Conservation (phyloP, 2,113 vertebrate genomes). For the Phodopus roborovskii region DNA sequence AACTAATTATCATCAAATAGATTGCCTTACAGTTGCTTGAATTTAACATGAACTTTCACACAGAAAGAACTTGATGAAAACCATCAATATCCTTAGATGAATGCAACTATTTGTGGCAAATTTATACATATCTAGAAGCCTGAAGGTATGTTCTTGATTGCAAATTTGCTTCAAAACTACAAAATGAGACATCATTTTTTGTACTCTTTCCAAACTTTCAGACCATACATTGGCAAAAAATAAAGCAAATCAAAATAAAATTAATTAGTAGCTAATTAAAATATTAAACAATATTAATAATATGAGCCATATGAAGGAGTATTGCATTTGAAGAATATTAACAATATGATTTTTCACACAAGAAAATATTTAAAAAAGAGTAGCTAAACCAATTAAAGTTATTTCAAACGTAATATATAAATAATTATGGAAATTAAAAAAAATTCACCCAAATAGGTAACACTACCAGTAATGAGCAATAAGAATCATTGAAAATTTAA, state of each 20-base stretch:
- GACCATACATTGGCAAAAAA: neutral
- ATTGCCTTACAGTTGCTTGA: neutral
- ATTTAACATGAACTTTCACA: neutral
- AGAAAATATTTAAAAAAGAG: neutral
- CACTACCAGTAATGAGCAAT: neutral
- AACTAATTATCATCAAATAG: neutral
- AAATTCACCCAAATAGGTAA: neutral
- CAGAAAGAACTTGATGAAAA: too few relatives aligned
- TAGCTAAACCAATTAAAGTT: neutral
- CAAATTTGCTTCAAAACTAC: neutral
- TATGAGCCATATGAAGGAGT: neutral
- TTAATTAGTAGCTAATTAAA: neutral
- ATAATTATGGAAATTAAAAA: neutral
- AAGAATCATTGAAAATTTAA: too few relatives aligned
- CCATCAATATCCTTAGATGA: too few relatives aligned
- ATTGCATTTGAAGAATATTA: neutral
- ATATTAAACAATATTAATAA: neutral
- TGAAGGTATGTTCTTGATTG: neutral
- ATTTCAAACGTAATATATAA: neutral
- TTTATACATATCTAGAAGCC: neutral
- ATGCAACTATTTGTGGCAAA: neutral
- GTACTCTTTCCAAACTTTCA: neutral
- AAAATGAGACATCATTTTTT: neutral
- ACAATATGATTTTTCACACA: neutral
- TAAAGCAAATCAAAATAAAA: neutral